Evolutionary conservation across 2,888 invertebrate species (phyloP).

Genomic region (Dorcus parallelipipedus): DNA sequence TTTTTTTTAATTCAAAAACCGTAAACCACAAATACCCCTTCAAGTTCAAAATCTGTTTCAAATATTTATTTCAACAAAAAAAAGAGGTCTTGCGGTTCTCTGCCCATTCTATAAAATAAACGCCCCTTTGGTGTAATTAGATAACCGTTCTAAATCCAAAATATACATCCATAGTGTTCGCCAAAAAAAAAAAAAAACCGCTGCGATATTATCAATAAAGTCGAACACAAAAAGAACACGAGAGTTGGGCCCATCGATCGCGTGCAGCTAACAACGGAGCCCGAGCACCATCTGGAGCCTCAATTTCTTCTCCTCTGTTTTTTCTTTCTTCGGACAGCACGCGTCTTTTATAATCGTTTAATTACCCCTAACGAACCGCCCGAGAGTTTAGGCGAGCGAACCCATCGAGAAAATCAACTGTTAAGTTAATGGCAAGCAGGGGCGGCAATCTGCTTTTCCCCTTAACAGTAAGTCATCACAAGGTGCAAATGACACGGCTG

Average conservation of each 20-base stretch:
- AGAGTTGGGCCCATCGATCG: background rate
- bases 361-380: slow-evolving; percentile 22
- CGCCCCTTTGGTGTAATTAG: too few species aligned
- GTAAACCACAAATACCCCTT: too few species aligned
- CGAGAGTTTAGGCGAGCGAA: slow-evolving; percentile 16
- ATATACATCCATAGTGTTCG: too few species aligned
- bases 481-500: slow-evolving; percentile 16
- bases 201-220: too few species aligned
- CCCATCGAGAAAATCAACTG: background rate
- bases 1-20: too few species aligned
- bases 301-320: slow-evolving; percentile 5
- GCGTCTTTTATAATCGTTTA: slow-evolving; percentile 26
- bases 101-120: too few species aligned
- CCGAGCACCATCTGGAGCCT: slow-evolving; percentile 11
- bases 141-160: too few species aligned
- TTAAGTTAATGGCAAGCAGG: background rate
- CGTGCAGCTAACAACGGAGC: slow-evolving; percentile 15
- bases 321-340: slow-evolving; percentile 22
- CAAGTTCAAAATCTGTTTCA: too few species aligned
- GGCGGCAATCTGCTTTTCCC: slow-evolving; percentile 4
- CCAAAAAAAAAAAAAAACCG: too few species aligned
- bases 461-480: background rate
- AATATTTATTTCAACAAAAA: too few species aligned
- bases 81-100: too few species aligned
- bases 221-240: too few species aligned